A percentile compares a stretch with the other conserved stretches of the same genome.
phyloP scores from a whole-genome alignment of 2,888 invertebrate species.

The Disparrhopalites patrizii region DNA sequence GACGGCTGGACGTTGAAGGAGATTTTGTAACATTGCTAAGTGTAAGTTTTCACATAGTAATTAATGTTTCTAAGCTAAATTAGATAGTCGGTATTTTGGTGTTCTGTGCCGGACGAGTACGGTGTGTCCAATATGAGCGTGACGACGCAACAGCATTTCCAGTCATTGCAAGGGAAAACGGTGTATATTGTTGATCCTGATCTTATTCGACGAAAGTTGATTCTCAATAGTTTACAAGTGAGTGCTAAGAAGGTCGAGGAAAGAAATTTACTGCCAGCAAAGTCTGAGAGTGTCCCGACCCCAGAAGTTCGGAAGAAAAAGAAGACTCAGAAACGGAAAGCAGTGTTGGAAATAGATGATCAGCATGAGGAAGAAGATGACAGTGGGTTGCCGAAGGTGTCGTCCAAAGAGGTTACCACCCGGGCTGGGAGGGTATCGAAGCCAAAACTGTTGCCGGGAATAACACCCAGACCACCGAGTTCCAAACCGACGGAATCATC shows the following conservation, averaged over 20 bases:
- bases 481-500: background rate
- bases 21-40: too few relatives aligned
- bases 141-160: background rate
- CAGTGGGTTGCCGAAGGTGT: conserved; percentile 25
- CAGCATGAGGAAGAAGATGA: conserved; percentile 30
- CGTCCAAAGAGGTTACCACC: conserved; percentile 40
- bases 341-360: background rate
- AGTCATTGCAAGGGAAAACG: conserved; percentile 8
- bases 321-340: background rate
- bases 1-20: too few relatives aligned
- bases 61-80: too few relatives aligned
- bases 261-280: background rate
- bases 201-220: background rate
- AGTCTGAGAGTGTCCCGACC: background rate
- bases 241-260: background rate
- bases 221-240: conserved; percentile 9
- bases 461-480: background rate
- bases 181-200: conserved; percentile 11
- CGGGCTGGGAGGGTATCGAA: conserved; percentile 37
- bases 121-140: conserved; percentile 18
- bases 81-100: too few relatives aligned
- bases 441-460: conserved; percentile 13
- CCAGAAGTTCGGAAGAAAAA: too few relatives aligned
- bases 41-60: too few relatives aligned
- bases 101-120: too few relatives aligned